Evolutionary conservation across 2,888 invertebrate species (phyloP).

Genomic region (Anoncus sp.): DNA sequence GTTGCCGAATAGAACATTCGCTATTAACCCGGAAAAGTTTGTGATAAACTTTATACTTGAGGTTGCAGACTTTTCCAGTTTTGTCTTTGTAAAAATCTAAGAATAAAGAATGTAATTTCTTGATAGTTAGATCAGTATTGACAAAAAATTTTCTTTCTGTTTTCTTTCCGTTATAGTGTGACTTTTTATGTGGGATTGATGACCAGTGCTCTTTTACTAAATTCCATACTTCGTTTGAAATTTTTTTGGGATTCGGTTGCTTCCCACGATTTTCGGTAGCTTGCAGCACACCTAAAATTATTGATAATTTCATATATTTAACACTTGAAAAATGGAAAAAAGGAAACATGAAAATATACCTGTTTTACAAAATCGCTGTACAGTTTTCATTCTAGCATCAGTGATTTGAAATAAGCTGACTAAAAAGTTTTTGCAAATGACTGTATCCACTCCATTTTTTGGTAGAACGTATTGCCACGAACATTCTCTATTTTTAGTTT

Average conservation of each 20-base stretch:
- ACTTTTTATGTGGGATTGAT: slow-evolving; percentile 49
- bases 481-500: no score
- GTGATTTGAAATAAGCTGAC: no score
- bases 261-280: slow-evolving; percentile 49
- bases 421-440: no score
- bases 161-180: slow-evolving; percentile 53
- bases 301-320: slow-evolving; percentile 1
- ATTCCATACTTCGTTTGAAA: slow-evolving; percentile 43
- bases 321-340: no score
- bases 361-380: neutral
- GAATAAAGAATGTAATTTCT: slow-evolving; percentile 36
- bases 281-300: slow-evolving; percentile 29
- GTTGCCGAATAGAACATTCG: neutral
- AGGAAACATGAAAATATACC: neutral
- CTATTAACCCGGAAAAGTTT: neutral
- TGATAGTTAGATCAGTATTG: slow-evolving; percentile 35
- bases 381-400: no score
- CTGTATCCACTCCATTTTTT: no score
- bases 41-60: slow-evolving; percentile 37
- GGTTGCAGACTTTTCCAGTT: slow-evolving; percentile 12
- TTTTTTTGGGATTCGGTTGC: slow-evolving; percentile 49
- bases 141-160: slow-evolving; percentile 55
- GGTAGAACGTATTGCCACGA: no score
- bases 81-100: slow-evolving; percentile 37
- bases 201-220: slow-evolving; percentile 53